Evolutionary conservation across 2,888 invertebrate species (phyloP), one percentile per base, ranked within the genome.

Genomic region (Plebejus anna): DNA sequence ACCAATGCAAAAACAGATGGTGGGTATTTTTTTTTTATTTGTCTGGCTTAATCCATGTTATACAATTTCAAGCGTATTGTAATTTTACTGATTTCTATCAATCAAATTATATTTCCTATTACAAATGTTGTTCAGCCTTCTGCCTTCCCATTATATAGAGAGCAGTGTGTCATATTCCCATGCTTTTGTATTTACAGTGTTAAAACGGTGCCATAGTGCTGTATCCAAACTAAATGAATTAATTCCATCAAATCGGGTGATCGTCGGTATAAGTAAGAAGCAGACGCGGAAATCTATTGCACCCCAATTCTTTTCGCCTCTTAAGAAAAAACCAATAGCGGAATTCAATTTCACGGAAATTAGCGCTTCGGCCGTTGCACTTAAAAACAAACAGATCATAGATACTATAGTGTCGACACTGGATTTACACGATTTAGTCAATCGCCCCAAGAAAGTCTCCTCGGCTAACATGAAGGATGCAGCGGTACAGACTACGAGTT

Each of bases 301-400:
- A 16, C 86, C 88, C 1, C 89, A 89, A 81, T 92, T 82, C 82
- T 88, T 89, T 81, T 94, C 93, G 16, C 94, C 94, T 9, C 83
- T 94, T 83, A 94, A 94, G 84, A 88, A 91, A 78, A 89, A 90
- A 80, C 84, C 83, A 1, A 79, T 84, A 2, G 83, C 89, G 22
- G 88, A 91, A 78, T 92, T 91, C 82, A 85, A 88, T 80, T 92
- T 90, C 80, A 91, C 91, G 13, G 89, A 87, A 80, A 80, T 81
- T 4, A 83, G 81, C 75, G 71, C 79, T 36, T 79, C 83, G 6
- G 82, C 85, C 1, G 79, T 84, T 32, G 82, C 82, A 2, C 85
- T 88, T 77, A 90, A 89, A 78, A 92, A 92, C 81, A 92, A 89
- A 82, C 88, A 89, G 80, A 86, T 93, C 2, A 83, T 94, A 59